Evolutionary conservation across 2,888 invertebrate species (phyloP), one percentile per base, ranked within the genome.

Genomic region (Amphipoea lucens): DNA sequence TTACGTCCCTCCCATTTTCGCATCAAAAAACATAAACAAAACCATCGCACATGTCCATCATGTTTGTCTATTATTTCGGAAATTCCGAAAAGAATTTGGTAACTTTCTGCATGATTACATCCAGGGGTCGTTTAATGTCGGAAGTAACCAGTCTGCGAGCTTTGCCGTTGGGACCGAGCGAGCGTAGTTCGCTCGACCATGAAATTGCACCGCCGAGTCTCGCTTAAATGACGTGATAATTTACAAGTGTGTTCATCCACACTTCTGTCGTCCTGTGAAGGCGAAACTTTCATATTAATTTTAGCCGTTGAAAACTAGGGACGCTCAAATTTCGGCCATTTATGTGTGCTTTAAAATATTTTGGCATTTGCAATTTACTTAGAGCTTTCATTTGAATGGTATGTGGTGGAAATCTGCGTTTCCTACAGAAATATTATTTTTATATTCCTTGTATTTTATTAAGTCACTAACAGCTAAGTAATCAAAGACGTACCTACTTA

Each of bases 221-320:
- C 90, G 88, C 87, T 88, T 92, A 93, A 93, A 94, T 92, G 94
- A 92, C 93, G 92, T 92, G 94, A 94, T 94, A 94, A 94, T 94
- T 94, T 93, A 93, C 92, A 92, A 92, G 90, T 90, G 91, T 90
- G 90, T 90, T 92, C 92, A 89, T 92, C 90, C 89, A 90, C 91
- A 90, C 89, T 91, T 90, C 89, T 90, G 89, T 90, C 88, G 81
- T 87, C 74, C 84, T 70, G 82, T 86, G 87, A 85, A 90, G 77
- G 88, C 80, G 85, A 89, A 91, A 91, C 88, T 92, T 90, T 89
- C 87, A 87, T 90, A 91, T 90, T 90, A 88, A 91, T 90, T 90
- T 90, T 85, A 83, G 74, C 79, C 66, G 89, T 76, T 86, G 85
- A 83, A 89, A 89, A 85, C 86, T 85, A 78, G 79, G 73, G 51